Base-by-base conservation (phyloP, 2,113 vertebrate species). In the Pungitius pungitius region DNA sequence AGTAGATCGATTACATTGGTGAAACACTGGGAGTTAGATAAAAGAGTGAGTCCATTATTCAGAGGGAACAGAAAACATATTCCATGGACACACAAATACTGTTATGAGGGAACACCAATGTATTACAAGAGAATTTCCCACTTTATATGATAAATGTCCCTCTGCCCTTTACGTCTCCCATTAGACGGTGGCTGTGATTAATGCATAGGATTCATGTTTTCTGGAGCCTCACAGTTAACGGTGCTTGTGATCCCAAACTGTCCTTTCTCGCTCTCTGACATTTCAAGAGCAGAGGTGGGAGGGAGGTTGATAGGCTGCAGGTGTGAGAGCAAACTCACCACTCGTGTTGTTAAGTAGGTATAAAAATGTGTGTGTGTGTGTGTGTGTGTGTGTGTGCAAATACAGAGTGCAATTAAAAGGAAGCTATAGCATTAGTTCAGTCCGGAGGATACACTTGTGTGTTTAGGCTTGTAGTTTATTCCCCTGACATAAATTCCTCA, bases 321-420 rank as follows among this genome's bases (percentile, higher is more conserved):
- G 87, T 92, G 90, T 90, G 90, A 86, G 77, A 78, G 69, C 75
- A 58, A 86, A 87, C 79, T 78, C 86, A 87, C 84, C 76, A 85
- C 72, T 71, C 68, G 45, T 80, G 77, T 49, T 82, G 77, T 69
- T 15, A 37, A 80, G 74, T 42, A 73, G 49, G 35, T 39, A 60
- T 37, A 42, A 43, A n/a, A 49, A 33, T 37, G 66, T 37, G 55
- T 54, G 45, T 37, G 45, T 57, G 73, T 43, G 72, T 63, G 22
- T 24, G 49, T 52, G n/a, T 22, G 49, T 52, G 47, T 51, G 47
- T 51, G 47, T 51, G 47, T 51, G 47, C n/a, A n/a, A n/a, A n/a
- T 81, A 10, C 63, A 63, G 35, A 68, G 77, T 76, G 86, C 80
- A 90, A 79, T 92, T 90, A 88, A 49, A 35, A 35, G 33, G 33